Evolutionary conservation across 2,888 invertebrate genomes (phyloP), one percentile per base, ranked within the genome.

Genomic region (Agrochola macilenta): DNA sequence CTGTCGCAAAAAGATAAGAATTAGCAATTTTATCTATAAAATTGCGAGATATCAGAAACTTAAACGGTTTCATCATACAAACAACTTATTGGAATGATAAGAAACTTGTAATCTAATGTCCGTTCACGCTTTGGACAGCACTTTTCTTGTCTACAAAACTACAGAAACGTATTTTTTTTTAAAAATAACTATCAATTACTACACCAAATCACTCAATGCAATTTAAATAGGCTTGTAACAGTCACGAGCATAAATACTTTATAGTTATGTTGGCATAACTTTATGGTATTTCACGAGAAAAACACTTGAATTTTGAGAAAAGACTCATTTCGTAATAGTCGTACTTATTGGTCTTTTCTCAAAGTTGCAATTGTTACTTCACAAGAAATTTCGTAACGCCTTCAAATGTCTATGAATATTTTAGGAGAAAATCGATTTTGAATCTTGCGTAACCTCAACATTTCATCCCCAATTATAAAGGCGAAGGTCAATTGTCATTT

Each of bases 21-120:
- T 58, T 58, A 39, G 61, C 66, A 54, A 68, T 54, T 35, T 77
- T 63, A 68, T 78, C 63, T n/a, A 82, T 77, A 82, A 71, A 54
- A 58, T 68, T 63, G 26, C 43, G 14, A 63, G 66, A 68, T 81
- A 82, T 63, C 71, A 72, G 66, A 0, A 71, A 77, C 54, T 43
- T 71, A 58, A 81, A 77, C 82, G 68, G 52, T 63, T 77, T 57
- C 78, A 61, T 82, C 61, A 70, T 52, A 81, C 57, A 70, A 81
- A 82, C 77, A 63, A 68, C 35, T 77, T 63, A 68, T 66, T 52
- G 17, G 52, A 70, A 71, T 68, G 71, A 82, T 68, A 77, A 82
- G 57, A 58, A 76, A 82, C 61, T 23, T 35, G 26, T 61, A 64
- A 60, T 69, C 39, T 35, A 35, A 75, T 75, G 30, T 23, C 57